Conservation (phyloP, 2,888 invertebrate genomes). For the Meloe dianella region DNA sequence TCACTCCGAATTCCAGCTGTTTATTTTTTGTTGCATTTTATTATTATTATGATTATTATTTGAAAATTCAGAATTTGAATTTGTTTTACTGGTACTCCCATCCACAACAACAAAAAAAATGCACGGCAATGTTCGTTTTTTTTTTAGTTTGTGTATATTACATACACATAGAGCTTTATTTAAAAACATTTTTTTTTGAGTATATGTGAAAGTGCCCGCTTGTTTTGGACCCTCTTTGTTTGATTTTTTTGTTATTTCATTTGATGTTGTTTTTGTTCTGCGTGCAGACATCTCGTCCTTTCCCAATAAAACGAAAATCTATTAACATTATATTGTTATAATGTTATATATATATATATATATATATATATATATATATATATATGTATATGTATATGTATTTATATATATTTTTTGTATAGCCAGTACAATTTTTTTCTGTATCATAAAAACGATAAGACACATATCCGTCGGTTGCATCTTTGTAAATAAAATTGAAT, state of each 20-base stretch:
- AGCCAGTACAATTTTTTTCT: conserved; percentile 22
- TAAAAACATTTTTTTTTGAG: conserved; percentile 10
- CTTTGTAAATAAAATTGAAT: conserved; percentile 54
- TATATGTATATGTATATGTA: conserved; percentile 5
- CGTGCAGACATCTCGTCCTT: conserved; percentile 42
- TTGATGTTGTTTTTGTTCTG: conserved; percentile 33
- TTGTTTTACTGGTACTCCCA: conserved; percentile 55
- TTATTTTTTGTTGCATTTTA: conserved; percentile 12
- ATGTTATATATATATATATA: conserved; percentile 7
- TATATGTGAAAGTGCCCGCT: conserved; percentile 35
- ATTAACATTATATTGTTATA: conserved; percentile 16
- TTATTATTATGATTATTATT: conserved; percentile 20
- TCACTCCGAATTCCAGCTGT: conserved; percentile 7
- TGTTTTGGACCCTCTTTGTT: conserved; percentile 42
- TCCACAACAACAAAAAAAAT: conserved; percentile 4
- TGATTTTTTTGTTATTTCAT: conserved; percentile 30
- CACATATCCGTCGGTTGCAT: conserved; percentile 51
- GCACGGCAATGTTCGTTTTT: conserved; percentile 33
- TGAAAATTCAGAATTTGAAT: conserved; percentile 42
- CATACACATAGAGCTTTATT: conserved; percentile 29
- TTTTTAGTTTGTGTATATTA: conserved; percentile 39
- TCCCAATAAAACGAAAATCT: conserved; percentile 7
- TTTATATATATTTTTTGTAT: conserved; percentile 24
- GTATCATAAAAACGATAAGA: conserved; percentile 22
- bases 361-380: conserved; percentile 7